Conservation (phyloP, 1,140 invertebrate genomes). For the Catajapyx aquilonaris region DNA sequence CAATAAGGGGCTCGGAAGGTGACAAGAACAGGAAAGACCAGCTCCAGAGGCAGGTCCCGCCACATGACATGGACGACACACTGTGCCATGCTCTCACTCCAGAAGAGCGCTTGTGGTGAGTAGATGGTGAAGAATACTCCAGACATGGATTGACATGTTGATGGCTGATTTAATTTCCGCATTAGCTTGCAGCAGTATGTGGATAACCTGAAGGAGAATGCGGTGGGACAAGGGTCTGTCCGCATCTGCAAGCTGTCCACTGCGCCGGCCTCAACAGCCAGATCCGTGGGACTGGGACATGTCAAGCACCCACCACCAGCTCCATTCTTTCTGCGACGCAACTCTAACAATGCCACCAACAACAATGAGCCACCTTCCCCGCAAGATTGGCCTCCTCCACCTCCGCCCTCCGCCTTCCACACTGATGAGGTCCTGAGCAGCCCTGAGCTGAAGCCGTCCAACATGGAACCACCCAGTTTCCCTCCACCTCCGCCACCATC, state of each 20-base stretch:
- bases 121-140: too few species aligned
- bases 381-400: not conserved
- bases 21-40: slow-evolving; percentile 46
- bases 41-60: slow-evolving; percentile 54
- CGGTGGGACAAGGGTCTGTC: slow-evolving; percentile 27
- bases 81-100: slow-evolving; percentile 36
- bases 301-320: too few species aligned
- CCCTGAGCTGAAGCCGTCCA: too few species aligned
- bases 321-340: not conserved
- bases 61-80: slow-evolving; percentile 47
- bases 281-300: too few species aligned
- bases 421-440: too few species aligned
- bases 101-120: too few species aligned
- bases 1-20: slow-evolving; percentile 50
- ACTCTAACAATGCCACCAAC: not conserved
- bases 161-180: too few species aligned
- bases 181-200: slow-evolving; percentile 26
- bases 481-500: slow-evolving; percentile 6
- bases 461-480: slow-evolving; percentile 1
- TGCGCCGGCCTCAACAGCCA: too few species aligned
- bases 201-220: slow-evolving; percentile 28
- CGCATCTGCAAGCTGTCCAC: not conserved
- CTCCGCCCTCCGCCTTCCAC: slow-evolving; percentile 2
- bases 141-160: too few species aligned
- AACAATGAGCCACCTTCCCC: not conserved